A percentile compares a stretch with the other conserved stretches of the same genome.
Evolutionary conservation across 2,797 vertebrate species (phyloP).

Genomic region (Periparus ater): DNA sequence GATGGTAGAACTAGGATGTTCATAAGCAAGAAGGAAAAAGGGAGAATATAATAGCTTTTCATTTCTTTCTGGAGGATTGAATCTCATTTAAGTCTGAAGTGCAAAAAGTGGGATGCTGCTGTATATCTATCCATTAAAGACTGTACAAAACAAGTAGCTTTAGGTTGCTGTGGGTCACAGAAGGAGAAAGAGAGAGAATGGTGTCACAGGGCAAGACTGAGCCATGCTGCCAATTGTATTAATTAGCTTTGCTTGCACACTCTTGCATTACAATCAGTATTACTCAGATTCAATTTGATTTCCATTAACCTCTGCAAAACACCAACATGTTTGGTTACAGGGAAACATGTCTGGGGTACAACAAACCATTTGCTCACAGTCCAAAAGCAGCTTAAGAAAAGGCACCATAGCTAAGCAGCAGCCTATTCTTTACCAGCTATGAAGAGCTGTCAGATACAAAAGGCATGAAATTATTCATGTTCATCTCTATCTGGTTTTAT

Average conservation of each 20-base stretch:
- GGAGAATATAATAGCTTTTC: background rate
- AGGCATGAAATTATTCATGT: background rate
- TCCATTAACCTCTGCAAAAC: slow-evolving; percentile 40
- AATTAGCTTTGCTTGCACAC: background rate
- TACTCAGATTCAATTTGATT: slow-evolving; percentile 37
- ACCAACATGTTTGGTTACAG: background rate
- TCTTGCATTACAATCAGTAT: slow-evolving; percentile 3
- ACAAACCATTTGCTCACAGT: background rate
- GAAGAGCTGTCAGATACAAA: background rate
- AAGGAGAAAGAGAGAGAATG: background rate
- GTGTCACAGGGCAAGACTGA: background rate
- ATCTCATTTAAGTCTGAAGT: background rate
- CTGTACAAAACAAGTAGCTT: background rate
- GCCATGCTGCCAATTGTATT: background rate
- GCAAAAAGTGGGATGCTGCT: background rate
- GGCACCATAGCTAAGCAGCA: background rate
- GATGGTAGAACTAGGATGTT: background rate
- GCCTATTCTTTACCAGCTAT: background rate
- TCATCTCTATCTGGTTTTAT: background rate
- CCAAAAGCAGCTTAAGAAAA: slow-evolving; percentile 4
- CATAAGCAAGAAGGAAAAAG: background rate
- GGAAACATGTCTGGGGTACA: background rate
- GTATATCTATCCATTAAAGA: background rate
- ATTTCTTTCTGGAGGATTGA: background rate
- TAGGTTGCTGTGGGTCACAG: background rate